phyloP scores from a whole-genome alignment of 2,797 vertebrate species.

The Microctenopoma lineatum region DNA sequence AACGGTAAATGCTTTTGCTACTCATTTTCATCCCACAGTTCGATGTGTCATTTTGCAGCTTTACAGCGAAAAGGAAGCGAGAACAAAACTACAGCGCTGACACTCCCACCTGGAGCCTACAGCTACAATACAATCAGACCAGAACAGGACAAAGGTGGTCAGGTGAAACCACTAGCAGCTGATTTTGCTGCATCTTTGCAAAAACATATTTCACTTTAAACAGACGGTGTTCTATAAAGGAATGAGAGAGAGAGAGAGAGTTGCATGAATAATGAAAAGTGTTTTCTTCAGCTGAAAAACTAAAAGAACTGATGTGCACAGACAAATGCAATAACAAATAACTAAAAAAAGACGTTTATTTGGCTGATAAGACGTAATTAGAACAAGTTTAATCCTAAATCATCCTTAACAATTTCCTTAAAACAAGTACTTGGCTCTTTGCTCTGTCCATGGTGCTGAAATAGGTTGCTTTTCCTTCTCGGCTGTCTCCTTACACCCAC shows the following conservation, averaged over 20 bases:
- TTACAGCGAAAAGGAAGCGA: slow-evolving; percentile 25
- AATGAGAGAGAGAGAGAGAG: background rate
- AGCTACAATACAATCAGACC: slow-evolving; percentile 25
- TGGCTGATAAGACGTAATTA: background rate
- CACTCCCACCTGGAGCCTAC: slow-evolving; percentile 38
- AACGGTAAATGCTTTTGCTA: slow-evolving; percentile 21
- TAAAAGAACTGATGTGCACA: slow-evolving; percentile 11
- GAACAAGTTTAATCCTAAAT: slow-evolving; percentile 5
- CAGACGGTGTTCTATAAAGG: slow-evolving; percentile 44
- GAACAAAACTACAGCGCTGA: slow-evolving; percentile 33
- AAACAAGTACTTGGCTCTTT: slow-evolving; percentile 11
- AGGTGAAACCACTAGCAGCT: slow-evolving; percentile 12
- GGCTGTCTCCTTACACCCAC: slow-evolving; percentile 2
- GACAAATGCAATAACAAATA: slow-evolving; percentile 1
- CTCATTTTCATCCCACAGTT: slow-evolving; percentile 22
- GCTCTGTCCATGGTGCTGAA: slow-evolving; percentile 79
- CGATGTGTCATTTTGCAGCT: slow-evolving; percentile 21
- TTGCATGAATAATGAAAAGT: slow-evolving; percentile 67
- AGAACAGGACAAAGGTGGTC: slow-evolving; percentile 7
- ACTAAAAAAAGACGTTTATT: background rate
- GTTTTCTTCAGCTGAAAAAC: slow-evolving; percentile 39
- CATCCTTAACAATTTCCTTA: slow-evolving; percentile 5
- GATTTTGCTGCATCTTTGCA: slow-evolving; percentile 16
- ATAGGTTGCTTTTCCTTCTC: slow-evolving; percentile 24
- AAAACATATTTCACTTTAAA: slow-evolving; percentile 24